Percentiles rank a stretch among this genome's conserved stretches.
Conservation (phyloP, 2,888 invertebrate species). For the Pseudolycoriella hygida region DNA sequence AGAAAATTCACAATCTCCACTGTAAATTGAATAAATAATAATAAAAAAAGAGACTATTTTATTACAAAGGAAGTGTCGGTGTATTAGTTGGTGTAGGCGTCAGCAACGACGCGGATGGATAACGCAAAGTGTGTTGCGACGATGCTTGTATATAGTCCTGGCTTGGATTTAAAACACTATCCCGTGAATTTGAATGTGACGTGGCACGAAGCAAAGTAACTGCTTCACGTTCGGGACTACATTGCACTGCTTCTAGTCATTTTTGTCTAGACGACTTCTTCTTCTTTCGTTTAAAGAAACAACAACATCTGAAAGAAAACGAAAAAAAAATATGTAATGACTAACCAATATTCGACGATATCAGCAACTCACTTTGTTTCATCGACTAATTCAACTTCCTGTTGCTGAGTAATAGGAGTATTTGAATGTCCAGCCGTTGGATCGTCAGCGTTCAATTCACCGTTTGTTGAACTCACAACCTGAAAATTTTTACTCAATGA, state of each 20-base stretch:
- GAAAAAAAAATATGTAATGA: too few relatives aligned
- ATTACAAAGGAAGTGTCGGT: constrained; percentile 33
- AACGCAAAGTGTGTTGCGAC: constrained; percentile 32
- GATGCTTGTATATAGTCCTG: constrained; percentile 35
- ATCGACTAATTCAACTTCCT: constrained; percentile 88
- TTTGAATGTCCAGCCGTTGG: constrained; percentile 94
- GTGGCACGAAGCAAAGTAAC: constrained; percentile 42
- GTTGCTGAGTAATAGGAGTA: constrained; percentile 87
- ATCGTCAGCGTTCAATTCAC: constrained; percentile 87
- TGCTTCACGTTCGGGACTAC: constrained; percentile 44
- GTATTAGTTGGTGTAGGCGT: constrained; percentile 32
- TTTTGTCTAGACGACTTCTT: constrained; percentile 86
- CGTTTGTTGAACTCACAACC: constrained; percentile 97
- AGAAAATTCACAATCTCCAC: too few relatives aligned
- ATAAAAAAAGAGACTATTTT: neutral
- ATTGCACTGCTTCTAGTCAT: constrained; percentile 62
- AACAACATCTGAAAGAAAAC: constrained; percentile 88
- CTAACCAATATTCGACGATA: too few relatives aligned
- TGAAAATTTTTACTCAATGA: too few relatives aligned
- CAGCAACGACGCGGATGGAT: constrained; percentile 32
- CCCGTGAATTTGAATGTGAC: constrained; percentile 43
- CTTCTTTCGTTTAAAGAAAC: constrained; percentile 98
- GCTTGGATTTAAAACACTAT: constrained; percentile 33
- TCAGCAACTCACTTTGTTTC: constrained; percentile 95
- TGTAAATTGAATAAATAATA: too few relatives aligned